Base-by-base conservation (phyloP, 2,888 invertebrate genomes). In the Punctoribates punctum region DNA sequence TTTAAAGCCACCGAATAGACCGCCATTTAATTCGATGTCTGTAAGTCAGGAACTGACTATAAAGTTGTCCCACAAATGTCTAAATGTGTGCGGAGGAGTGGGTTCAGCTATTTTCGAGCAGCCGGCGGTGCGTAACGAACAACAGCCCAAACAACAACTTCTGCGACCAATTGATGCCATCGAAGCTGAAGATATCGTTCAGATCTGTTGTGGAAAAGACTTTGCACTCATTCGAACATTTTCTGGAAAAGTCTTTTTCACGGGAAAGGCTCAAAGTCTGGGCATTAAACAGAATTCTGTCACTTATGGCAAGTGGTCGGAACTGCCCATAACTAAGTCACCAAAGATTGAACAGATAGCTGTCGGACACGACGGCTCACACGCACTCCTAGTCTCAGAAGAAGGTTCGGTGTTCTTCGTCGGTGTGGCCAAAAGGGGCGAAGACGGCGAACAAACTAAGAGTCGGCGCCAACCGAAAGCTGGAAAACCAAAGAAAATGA, bases 301-400 rank as follows among this genome's bases (percentile, higher is more conserved):
- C n/a, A 77, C 83, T 17, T 79, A 80, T 17, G 82, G 82, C 15
- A 83, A 84, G 78, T 86, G 85, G 85, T 82, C 83, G 3, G 85
- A 85, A 80, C 81, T 85, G 25, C 86, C 88, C 54, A 86, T 90
- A 75, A 88, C 90, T 0, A 92, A 92, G 85, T 88, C 89, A 25
- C 89, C 90, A 1, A 89, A 88, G 82, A 88, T 91, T 77, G 85
- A 87, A 0, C 90, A 95, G 85, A 88, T 94, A 78, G 91, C 94
- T 0, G 89, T 94, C 1, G 96, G 97, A 0, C 96, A 96, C 82
- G 97, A 98, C 83, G 95, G 96, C 0, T 88, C 92, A 73, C 95
- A 98, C 83, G 94, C 93, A 0, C 86, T 97, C 74, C 84, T 98
- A 42, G 88, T 97, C n/a, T 89, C 94, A 54, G 94, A 96, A 82